These are phyloP conservation scores for Vicugna pacos DNA, from an alignment of 2,113 vertebrate species.

Conservation along the genomic window DNA sequence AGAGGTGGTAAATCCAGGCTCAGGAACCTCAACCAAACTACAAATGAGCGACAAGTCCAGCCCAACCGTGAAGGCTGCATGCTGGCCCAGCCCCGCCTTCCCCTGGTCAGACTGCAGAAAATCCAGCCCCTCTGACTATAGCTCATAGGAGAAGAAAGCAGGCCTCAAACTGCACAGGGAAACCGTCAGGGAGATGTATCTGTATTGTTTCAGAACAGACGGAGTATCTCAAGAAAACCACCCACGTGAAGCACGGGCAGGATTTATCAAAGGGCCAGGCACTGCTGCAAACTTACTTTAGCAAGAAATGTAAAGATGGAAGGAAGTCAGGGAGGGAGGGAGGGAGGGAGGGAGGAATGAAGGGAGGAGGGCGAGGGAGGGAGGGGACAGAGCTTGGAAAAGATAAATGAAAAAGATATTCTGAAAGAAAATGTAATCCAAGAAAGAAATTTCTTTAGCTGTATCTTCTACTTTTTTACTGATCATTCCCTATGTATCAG, in stretches of 20 bases:
- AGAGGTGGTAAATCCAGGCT: not conserved
- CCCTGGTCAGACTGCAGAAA: not conserved
- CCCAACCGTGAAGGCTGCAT: accelerated
- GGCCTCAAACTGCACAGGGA: not conserved
- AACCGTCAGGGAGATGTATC: not conserved
- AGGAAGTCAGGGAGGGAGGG: not conserved
- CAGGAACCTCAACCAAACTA: not conserved
- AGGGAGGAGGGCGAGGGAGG: too few relatives aligned
- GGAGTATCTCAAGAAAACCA: not conserved
- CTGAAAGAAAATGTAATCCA: not conserved
- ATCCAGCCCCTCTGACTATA: not conserved
- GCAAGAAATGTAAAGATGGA: not conserved
- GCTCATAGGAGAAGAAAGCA: not conserved
- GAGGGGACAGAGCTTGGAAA: not conserved
- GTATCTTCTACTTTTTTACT: not conserved
- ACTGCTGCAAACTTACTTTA: not conserved
- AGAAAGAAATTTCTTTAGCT: not conserved
- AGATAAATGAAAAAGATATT: not conserved
- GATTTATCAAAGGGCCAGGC: not conserved
- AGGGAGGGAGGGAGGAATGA: not conserved
- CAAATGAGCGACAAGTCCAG: accelerated
- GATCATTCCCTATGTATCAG: not conserved
- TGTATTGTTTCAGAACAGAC: not conserved
- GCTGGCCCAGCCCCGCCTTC: not conserved
- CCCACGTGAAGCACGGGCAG: not conserved